Conservation (phyloP, 2,797 vertebrate species). For the Acanthornis magna region DNA sequence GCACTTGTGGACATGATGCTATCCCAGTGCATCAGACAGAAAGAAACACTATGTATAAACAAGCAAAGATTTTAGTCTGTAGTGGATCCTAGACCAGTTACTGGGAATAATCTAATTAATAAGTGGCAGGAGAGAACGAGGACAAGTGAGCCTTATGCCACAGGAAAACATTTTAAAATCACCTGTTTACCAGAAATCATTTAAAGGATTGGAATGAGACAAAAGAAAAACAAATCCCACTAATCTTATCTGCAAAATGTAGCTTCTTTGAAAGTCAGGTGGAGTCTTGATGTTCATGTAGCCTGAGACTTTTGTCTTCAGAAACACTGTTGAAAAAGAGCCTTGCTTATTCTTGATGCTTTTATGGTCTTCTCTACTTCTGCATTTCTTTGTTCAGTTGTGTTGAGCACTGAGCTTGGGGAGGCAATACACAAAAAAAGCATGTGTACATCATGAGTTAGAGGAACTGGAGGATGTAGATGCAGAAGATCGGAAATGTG, state of each 20-base stretch:
- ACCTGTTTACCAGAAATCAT: neutral
- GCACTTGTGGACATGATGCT: neutral
- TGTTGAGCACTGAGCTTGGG: neutral
- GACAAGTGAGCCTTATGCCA: neutral
- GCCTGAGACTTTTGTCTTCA: neutral
- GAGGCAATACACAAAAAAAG: neutral
- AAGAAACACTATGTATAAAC: neutral
- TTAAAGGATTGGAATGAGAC: neutral
- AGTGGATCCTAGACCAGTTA: neutral
- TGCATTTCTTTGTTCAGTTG: neutral
- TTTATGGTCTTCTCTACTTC: neutral
- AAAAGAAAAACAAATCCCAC: neutral
- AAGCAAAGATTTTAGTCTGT: neutral
- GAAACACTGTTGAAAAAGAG: neutral
- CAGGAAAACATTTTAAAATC: neutral
- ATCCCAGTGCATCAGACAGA: neutral
- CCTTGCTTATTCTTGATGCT: neutral
- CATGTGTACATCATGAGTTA: neutral
- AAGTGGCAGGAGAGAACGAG: neutral
- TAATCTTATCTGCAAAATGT: neutral
- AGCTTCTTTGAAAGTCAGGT: neutral
- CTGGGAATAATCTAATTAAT: neutral
- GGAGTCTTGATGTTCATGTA: neutral
- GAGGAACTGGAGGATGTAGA: accelerated
- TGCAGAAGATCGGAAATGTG: neutral